Conservation (phyloP, 2,797 vertebrate species). For the Sarcophilus harrisii region DNA sequence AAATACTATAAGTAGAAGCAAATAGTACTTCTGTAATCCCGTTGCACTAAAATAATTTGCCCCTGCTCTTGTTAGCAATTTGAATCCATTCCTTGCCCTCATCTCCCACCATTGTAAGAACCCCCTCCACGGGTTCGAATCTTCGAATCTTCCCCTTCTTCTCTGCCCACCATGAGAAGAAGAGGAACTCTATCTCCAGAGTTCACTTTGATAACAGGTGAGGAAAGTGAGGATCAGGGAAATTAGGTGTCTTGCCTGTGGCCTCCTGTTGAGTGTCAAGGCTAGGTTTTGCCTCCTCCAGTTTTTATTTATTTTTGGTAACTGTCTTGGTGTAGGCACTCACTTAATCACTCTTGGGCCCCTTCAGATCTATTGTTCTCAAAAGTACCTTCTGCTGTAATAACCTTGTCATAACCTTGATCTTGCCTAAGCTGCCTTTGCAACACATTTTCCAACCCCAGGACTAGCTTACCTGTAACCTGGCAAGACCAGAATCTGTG, state of each 20-base stretch:
- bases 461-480: conserved; percentile 64
- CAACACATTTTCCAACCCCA: conserved; percentile 53
- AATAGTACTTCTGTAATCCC: background rate
- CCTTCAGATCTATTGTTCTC: background rate
- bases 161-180: background rate
- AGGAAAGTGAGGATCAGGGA: background rate
- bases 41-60: background rate
- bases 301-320: background rate
- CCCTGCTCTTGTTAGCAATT: background rate
- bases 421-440: conserved; percentile 52
- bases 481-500: conserved; percentile 53
- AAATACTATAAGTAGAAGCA: background rate
- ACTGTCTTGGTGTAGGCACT: background rate
- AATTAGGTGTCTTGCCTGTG: background rate
- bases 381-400: background rate
- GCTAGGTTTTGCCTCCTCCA: background rate
- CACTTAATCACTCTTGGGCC: background rate
- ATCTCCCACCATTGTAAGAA: too few relatives aligned
- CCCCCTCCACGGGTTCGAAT: background rate
- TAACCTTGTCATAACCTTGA: conserved; percentile 60
- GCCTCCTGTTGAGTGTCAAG: background rate
- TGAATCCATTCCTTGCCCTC: too few relatives aligned
- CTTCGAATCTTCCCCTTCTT: background rate
- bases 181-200: background rate
- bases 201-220: background rate